These are phyloP conservation scores for Ctena decussata DNA, from an alignment of 2,888 invertebrate species.

Conservation along the genomic window DNA sequence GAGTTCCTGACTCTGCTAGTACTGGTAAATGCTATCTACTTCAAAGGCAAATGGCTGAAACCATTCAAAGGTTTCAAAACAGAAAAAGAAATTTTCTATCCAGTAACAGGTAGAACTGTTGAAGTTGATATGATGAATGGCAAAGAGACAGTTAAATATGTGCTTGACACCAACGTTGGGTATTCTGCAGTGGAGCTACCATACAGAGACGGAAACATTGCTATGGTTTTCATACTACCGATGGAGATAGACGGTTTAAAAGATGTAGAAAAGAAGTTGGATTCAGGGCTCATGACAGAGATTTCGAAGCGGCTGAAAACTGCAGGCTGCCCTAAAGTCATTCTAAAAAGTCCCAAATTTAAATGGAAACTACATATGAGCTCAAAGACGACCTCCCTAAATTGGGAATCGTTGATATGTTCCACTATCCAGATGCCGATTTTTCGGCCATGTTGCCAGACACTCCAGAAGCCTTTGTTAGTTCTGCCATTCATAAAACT, in stretches of 20 bases:
- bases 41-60: conserved; percentile 87
- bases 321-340: conserved; percentile 26
- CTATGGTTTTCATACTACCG: conserved; percentile 62
- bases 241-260: conserved; percentile 50
- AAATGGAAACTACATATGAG: conserved; percentile 60
- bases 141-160: conserved; percentile 89
- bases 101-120: conserved; percentile 18
- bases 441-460: conserved; percentile 56
- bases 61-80: conserved; percentile 89
- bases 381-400: conserved; percentile 60
- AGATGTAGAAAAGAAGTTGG: conserved; percentile 43
- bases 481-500: conserved; percentile 67
- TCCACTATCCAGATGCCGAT: conserved; percentile 49
- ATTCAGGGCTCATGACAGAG: neutral
- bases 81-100: conserved; percentile 88
- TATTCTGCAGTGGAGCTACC: conserved; percentile 92
- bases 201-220: conserved; percentile 87
- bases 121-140: conserved; percentile 91
- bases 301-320: neutral
- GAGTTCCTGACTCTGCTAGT: conserved; percentile 83
- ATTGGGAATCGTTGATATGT: conserved; percentile 76
- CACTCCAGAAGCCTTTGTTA: conserved; percentile 31
- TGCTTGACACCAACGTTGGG: conserved; percentile 89
- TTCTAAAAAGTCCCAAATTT: conserved; percentile 74
- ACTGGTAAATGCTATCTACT: conserved; percentile 88